Conservation (phyloP, 2,113 vertebrate genomes). For the Trogon surrucura region DNA sequence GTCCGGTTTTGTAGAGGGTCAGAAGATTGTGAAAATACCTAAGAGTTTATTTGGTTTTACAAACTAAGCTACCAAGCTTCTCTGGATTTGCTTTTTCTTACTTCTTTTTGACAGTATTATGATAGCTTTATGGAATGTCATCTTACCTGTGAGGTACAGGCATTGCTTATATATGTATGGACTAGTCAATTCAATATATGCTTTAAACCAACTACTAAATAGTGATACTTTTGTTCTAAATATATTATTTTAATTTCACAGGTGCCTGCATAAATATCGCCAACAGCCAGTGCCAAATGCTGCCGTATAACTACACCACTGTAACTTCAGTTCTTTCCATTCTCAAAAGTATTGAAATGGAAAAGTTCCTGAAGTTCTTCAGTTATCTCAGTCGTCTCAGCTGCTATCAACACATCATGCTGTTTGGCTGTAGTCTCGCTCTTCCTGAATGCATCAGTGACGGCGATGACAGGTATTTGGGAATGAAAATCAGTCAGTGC, state of each 20-base stretch:
- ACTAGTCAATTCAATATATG: background rate
- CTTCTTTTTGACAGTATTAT: background rate
- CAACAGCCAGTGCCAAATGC: constrained; percentile 89
- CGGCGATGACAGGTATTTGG: constrained; percentile 81
- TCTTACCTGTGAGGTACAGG: background rate
- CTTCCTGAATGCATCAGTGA: constrained; percentile 87
- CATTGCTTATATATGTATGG: background rate
- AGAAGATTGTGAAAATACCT: background rate
- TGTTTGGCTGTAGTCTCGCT: constrained; percentile 93
- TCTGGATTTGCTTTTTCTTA: background rate
- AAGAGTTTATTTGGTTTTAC: background rate
- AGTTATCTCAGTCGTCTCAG: constrained; percentile 89
- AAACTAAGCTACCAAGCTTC: background rate
- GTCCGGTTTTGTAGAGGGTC: background rate
- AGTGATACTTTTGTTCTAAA: constrained; percentile 29
- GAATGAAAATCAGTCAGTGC: constrained; percentile 18
- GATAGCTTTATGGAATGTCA: background rate
- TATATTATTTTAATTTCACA: constrained; percentile 68
- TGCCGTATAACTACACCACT: constrained; percentile 90
- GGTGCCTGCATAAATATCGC: constrained; percentile 82
- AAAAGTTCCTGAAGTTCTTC: constrained; percentile 98
- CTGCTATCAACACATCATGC: constrained; percentile 96
- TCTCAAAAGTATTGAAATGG: constrained; percentile 86
- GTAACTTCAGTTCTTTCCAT: constrained; percentile 78
- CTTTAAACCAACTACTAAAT: background rate